phyloP scores from a whole-genome alignment of 2,888 invertebrate genomes.

The Agrotis ipsilon region DNA sequence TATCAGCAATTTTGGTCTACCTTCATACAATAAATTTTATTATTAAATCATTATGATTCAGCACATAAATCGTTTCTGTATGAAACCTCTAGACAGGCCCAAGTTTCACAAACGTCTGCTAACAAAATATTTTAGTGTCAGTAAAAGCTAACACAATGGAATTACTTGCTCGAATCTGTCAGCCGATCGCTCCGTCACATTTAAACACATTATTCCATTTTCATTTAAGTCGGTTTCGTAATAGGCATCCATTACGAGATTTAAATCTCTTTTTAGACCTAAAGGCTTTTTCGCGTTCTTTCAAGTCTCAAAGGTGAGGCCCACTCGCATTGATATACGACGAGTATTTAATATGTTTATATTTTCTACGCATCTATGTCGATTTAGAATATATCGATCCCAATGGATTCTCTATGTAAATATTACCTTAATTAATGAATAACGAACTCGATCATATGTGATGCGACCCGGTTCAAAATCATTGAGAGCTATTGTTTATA shows the following conservation, averaged over 20 bases:
- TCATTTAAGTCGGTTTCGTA: constrained; percentile 20
- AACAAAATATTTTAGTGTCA: constrained; percentile 5
- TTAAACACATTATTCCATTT: constrained; percentile 35
- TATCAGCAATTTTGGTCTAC: background rate
- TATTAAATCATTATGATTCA: background rate
- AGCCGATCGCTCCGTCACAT: constrained; percentile 5
- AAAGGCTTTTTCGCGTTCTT: constrained; percentile 41
- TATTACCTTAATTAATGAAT: constrained; percentile 21
- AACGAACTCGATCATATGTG: background rate
- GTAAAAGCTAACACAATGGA: constrained; percentile 13
- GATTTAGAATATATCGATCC: background rate
- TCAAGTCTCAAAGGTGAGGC: constrained; percentile 21
- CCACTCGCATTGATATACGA: constrained; percentile 3
- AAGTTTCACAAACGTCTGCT: constrained; percentile 15
- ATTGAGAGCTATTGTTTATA: background rate
- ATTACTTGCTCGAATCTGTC: background rate
- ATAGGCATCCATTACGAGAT: constrained; percentile 28
- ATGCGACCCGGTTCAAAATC: background rate
- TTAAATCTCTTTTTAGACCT: constrained; percentile 31
- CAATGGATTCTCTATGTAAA: background rate
- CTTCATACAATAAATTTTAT: background rate
- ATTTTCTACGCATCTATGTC: background rate
- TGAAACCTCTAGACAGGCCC: constrained; percentile 7
- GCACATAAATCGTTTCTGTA: background rate
- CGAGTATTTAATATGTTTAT: background rate